Base-by-base conservation (phyloP, 64 coral and sea anemone species). In the Actinia equina region DNA sequence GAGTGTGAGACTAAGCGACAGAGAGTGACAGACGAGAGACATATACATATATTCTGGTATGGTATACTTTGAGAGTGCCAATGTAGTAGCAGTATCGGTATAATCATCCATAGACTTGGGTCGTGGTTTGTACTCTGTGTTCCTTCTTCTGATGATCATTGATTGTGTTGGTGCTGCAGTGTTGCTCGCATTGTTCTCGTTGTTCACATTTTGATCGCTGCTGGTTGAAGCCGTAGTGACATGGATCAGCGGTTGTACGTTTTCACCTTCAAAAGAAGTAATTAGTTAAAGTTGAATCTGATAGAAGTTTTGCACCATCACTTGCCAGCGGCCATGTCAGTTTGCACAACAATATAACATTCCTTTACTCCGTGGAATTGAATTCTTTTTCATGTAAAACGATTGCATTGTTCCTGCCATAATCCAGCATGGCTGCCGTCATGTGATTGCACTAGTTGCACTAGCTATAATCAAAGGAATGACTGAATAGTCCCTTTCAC, bases 231-330 rank as follows among this genome's bases (percentile, higher is more conserved):
- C 85, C 80, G 77, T 87, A 5, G 90, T 92, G 12, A 92, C 85
- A 70, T 92, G 90, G 26, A 92, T 92, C 79, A 87, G 90, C n/a
- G 90, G 90, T 53, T 92, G 90, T 7, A 87, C 58, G 8, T 82
- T 82, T 12, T 92, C 90, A 63, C 69, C 19, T 63, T 20, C 15
- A 52, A 87, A 71, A n/a, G 20, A 65, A 7, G 62, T 65, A 7
- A 65, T 20, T 57, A 12, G 55, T 57, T 57, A 12, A 57, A 12
- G 13, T 57, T 57, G 6, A 57, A 14, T 57, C 13, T 16, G 13
- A 14, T 16, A 57, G 15, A 57, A 57, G 55, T 57, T 57, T 16
- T 57, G 52, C 52, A 54, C 12, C 6, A 54, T 8, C 52, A 54
- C 52, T 6, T 54, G 52, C 30, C 30, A 37, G 52, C 52, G 52